Evolutionary conservation across 2,888 invertebrate species (phyloP).

Genomic region (Drosophila algonquin): DNA sequence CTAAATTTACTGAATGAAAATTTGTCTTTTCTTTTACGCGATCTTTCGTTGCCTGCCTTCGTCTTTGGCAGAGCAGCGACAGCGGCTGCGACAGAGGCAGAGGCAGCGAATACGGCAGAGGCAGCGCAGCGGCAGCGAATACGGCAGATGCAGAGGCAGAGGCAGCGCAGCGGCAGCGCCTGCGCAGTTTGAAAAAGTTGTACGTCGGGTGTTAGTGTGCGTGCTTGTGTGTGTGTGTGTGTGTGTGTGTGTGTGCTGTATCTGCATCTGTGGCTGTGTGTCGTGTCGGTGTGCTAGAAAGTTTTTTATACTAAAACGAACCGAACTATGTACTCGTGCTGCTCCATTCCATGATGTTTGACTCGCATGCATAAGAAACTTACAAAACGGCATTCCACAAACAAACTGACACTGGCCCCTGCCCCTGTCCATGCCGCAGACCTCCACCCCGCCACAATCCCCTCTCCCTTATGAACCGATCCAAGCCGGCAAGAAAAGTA

Average conservation of each 20-base stretch:
- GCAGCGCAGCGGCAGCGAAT: background rate
- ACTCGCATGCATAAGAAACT: constrained; percentile 77
- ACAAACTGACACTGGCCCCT: constrained; percentile 47
- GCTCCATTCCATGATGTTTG: constrained; percentile 50
- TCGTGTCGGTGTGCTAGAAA: constrained; percentile 54
- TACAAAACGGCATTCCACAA: constrained; percentile 82
- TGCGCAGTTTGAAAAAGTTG: constrained; percentile 17
- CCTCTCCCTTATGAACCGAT: constrained; percentile 10
- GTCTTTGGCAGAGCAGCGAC: constrained; percentile 18
- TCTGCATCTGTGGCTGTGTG: constrained; percentile 22
- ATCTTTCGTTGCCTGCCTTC: constrained; percentile 67
- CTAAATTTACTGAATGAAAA: constrained; percentile 82
- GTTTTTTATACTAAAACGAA: constrained; percentile 50
- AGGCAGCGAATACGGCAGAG: background rate
- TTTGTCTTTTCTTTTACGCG: constrained; percentile 80
- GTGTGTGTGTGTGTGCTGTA: constrained; percentile 33
- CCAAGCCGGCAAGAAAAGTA: constrained; percentile 54
- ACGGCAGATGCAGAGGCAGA: constrained; percentile 15
- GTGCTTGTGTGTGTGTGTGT: constrained; percentile 26
- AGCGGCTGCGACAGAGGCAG: constrained; percentile 7
- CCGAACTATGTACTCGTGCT: constrained; percentile 57
- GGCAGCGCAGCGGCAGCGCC: constrained; percentile 49
- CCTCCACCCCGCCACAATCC: background rate
- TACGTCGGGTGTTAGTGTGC: constrained; percentile 36
- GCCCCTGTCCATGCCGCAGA: background rate